phyloP scores from a whole-genome alignment of 1,140 invertebrate genomes.

The Octopus bimaculoides region DNA sequence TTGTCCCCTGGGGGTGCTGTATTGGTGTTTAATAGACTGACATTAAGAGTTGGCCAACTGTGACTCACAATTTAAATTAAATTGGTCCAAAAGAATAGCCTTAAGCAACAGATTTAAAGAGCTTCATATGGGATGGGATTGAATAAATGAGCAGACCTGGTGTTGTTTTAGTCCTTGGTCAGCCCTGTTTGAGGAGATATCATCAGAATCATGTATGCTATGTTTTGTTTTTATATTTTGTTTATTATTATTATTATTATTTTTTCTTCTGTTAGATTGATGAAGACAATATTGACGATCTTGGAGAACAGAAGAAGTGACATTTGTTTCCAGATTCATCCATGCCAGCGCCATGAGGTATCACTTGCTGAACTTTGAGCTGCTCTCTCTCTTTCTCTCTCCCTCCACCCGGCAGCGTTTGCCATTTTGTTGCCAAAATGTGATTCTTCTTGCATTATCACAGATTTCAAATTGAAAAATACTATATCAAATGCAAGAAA shows the following conservation, averaged over 20 bases:
- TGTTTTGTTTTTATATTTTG: neutral
- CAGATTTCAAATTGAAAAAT: no score
- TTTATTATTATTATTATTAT: constrained; percentile 57
- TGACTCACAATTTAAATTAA: no score
- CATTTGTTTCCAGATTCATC: neutral
- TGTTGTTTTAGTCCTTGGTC: neutral
- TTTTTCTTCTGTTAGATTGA: constrained; percentile 58
- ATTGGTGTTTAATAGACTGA: no score
- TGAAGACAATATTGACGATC: constrained; percentile 63
- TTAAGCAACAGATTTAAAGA: no score
- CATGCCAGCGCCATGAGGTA: neutral
- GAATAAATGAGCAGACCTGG: neutral
- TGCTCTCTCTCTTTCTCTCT: no score
- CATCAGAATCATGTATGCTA: neutral
- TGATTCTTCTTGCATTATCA: neutral
- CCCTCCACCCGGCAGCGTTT: no score
- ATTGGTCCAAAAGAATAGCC: no score
- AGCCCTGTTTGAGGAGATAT: neutral
- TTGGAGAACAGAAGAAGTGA: constrained; percentile 62
- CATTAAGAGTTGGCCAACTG: no score
- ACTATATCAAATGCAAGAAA: no score
- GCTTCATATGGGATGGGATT: neutral
- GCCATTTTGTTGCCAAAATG: neutral
- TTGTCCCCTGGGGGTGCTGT: no score
- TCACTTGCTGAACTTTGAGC: no score